Base-by-base conservation (phyloP, 1,140 invertebrate species). In the Paralvinella palmiformis region DNA sequence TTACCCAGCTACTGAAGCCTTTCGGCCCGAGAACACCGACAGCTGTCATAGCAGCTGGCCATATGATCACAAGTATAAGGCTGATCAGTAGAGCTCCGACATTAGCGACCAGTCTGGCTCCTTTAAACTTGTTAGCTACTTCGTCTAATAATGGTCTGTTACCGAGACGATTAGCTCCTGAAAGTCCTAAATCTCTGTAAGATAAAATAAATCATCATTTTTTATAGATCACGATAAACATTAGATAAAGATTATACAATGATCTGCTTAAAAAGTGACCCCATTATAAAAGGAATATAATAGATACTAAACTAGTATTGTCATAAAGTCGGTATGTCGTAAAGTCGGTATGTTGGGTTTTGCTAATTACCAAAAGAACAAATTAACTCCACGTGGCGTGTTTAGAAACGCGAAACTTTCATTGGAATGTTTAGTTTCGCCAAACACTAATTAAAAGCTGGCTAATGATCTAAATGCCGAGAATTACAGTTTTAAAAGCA, bases 141-240 rank as follows among this genome's bases (percentile, higher is more conserved):
- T 74, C 73, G 13, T 64, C 48, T 36, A 79, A 61, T 0, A 72
- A 63, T 17, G 79, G 78, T 35, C 79, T 59, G 60, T 75, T 72
- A 59, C 76, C 75, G 35, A 78, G 63, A 6, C 68, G 64, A 41
- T 74, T 66, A 0, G 69, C 66, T 6, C 71, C 72, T 4, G 64
- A 64, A 20, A 80, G 60, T 31, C 73, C 65, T 22, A 80, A 59
- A 52, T 79, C 78, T 57, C 78, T 79, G 61, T 17, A 65, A 58
- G 59, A 29, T 35, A 29, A 59, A 50, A 65, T 52, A 3, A 62
- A 36, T 53, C 24, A 45, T 22, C n/a, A 32, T 55, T 31, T 41
- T 20, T 66, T 20, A 13, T 44, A 27, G 59, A 58, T 50, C 3
- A 44, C 35, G 27, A 35, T 50, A 5, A 27, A 27, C 6, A 41